These are phyloP conservation scores for Rhyacophila brunnea DNA, from an alignment of 1,140 invertebrate species.

Conservation along the genomic window DNA sequence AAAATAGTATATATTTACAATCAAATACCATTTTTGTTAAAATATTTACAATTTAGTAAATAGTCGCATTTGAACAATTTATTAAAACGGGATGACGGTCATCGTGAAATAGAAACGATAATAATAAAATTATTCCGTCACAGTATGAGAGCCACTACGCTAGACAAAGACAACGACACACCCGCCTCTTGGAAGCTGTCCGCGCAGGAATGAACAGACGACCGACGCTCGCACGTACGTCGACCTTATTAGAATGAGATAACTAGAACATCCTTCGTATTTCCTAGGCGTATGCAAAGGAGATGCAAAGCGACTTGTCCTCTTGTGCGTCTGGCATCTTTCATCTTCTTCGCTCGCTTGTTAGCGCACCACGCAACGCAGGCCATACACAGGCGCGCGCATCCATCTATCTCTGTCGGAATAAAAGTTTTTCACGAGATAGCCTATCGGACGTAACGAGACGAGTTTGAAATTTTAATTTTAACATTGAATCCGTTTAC, in stretches of 20 bases:
- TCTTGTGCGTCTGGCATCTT: slow-evolving; percentile 14
- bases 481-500: slow-evolving; percentile 12
- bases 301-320: neutral
- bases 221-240: slow-evolving; percentile 6
- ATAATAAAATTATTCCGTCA: no score
- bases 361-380: slow-evolving; percentile 16
- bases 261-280: neutral
- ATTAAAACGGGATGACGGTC: no score
- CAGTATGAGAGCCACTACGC: neutral
- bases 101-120: no score
- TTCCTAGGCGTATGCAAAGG: neutral
- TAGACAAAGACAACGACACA: slow-evolving; percentile 20
- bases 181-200: slow-evolving; percentile 25
- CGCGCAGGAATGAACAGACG: slow-evolving; percentile 11
- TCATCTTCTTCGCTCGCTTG: slow-evolving; percentile 23
- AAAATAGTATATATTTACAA: no score
- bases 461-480: slow-evolving; percentile 2
- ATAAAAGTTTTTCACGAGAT: slow-evolving; percentile 14
- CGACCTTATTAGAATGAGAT: neutral
- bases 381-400: slow-evolving; percentile 4
- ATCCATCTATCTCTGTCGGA: slow-evolving; percentile 10
- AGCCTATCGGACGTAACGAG: neutral
- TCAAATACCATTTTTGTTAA: no score
- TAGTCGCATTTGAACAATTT: no score
- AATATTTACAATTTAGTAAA: no score